Conservation (phyloP, 2,797 vertebrate species). For the Ptychobarbus kaznakovi region DNA sequence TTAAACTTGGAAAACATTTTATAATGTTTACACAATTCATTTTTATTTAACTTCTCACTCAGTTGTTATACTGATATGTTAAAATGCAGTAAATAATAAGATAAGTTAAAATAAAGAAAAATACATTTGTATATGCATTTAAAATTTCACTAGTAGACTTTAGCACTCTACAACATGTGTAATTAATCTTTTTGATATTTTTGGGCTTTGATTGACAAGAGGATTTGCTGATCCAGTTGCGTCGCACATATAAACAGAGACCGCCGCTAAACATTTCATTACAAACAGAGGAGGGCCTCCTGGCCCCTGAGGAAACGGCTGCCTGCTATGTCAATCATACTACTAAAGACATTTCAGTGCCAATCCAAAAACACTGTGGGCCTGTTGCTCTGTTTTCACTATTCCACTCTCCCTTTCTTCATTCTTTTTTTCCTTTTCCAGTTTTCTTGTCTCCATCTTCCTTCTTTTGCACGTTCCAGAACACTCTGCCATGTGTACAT, state of each 20-base stretch:
- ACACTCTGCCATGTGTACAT: conserved; percentile 4
- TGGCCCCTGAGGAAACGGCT: conserved; percentile 59
- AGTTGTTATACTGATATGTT: background rate
- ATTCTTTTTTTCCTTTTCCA: background rate
- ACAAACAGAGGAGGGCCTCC: conserved; percentile 58
- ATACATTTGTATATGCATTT: background rate
- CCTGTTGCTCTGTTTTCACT: conserved; percentile 32
- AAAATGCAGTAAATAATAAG: background rate
- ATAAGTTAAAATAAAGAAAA: background rate
- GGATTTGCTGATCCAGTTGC: conserved; percentile 65
- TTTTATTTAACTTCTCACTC: background rate
- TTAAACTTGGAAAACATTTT: conserved; percentile 1
- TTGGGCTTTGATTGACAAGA: conserved; percentile 69
- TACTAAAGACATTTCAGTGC: conserved; percentile 61
- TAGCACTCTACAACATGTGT: background rate
- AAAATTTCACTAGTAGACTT: background rate
- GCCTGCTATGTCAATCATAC: conserved; percentile 69
- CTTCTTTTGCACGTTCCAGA: conserved; percentile 2
- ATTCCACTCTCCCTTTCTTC: background rate
- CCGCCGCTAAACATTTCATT: conserved; percentile 60
- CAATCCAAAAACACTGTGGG: conserved; percentile 37
- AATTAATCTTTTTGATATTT: background rate
- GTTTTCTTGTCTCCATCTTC: background rate
- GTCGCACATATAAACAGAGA: conserved; percentile 66
- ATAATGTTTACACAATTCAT: background rate